Conservation (phyloP, 2,797 vertebrate genomes). For the Lepus townsendii region DNA sequence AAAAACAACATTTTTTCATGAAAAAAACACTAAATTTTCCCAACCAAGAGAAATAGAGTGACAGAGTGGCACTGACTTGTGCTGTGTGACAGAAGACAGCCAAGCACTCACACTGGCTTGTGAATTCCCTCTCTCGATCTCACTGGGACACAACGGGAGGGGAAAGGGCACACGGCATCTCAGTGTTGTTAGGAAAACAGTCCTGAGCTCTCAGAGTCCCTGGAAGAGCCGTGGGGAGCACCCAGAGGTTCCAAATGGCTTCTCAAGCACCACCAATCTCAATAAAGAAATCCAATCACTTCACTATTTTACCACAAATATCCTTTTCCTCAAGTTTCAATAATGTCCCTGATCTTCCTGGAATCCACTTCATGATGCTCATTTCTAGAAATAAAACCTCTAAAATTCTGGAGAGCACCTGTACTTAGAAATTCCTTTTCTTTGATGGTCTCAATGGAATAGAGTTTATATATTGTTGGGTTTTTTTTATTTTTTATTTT, state of each 20-base stretch:
- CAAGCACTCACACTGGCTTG: neutral
- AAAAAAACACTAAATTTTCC: constrained; percentile 37
- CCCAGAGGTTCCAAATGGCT: neutral
- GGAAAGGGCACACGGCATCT: constrained; percentile 30
- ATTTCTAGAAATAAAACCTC: constrained; percentile 32
- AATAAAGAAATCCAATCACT: constrained; percentile 16
- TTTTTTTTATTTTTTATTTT: too few relatives aligned
- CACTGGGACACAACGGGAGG: neutral
- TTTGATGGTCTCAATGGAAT: neutral
- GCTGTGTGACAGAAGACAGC: neutral
- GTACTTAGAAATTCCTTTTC: neutral
- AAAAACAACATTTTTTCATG: constrained; percentile 21
- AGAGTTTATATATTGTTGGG: neutral
- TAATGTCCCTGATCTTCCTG: neutral
- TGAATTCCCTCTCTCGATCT: neutral
- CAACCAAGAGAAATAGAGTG: constrained; percentile 29
- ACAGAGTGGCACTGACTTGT: neutral
- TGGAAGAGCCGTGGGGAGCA: neutral
- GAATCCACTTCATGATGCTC: neutral
- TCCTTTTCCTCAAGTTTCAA: constrained; percentile 23
- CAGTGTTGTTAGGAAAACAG: constrained; percentile 3
- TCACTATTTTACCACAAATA: constrained; percentile 55
- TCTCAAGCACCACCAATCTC: constrained; percentile 33
- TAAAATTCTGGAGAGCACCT: neutral
- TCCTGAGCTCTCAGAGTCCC: neutral